phyloP scores from a whole-genome alignment of 2,113 vertebrate genomes.

The Gobius niger region DNA sequence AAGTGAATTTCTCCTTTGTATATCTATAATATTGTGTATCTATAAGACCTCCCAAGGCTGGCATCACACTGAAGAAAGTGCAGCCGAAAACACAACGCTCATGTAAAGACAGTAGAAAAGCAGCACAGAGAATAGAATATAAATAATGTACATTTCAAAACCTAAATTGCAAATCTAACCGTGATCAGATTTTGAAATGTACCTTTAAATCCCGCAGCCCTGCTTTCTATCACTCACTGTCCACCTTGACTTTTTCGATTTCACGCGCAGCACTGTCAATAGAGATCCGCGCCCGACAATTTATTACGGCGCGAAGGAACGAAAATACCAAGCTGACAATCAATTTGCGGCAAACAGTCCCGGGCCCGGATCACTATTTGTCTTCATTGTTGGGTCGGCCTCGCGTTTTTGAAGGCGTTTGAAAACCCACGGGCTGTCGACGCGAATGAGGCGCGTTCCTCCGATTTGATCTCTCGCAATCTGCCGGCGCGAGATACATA shows the following conservation, averaged over 20 bases:
- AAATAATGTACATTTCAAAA: no score
- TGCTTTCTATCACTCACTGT: conserved; percentile 12
- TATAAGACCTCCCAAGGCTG: no score
- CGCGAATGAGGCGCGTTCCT: conserved; percentile 26
- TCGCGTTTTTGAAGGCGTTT: conserved; percentile 35
- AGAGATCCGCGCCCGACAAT: conserved; percentile 53
- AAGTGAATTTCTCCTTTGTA: no score
- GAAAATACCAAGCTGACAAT: conserved; percentile 69
- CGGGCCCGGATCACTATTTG: conserved; percentile 52
- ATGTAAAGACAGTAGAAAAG: no score
- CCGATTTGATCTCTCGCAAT: conserved; percentile 1
- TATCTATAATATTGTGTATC: no score
- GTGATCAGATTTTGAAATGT: no score
- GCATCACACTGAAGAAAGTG: no score
- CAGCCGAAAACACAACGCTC: no score
- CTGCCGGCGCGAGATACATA: background rate
- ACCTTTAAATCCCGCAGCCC: no score
- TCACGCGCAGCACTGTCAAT: conserved; percentile 55
- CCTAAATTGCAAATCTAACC: no score
- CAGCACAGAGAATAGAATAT: no score
- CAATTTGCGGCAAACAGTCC: conserved; percentile 52
- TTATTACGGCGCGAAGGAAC: conserved; percentile 52
- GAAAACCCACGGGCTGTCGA: conserved; percentile 6
- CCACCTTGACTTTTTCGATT: conserved; percentile 44
- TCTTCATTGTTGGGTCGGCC: conserved; percentile 61